These are phyloP conservation scores for Ceratina australensis DNA, from an alignment of 1,140 invertebrate genomes.

Conservation along the genomic window DNA sequence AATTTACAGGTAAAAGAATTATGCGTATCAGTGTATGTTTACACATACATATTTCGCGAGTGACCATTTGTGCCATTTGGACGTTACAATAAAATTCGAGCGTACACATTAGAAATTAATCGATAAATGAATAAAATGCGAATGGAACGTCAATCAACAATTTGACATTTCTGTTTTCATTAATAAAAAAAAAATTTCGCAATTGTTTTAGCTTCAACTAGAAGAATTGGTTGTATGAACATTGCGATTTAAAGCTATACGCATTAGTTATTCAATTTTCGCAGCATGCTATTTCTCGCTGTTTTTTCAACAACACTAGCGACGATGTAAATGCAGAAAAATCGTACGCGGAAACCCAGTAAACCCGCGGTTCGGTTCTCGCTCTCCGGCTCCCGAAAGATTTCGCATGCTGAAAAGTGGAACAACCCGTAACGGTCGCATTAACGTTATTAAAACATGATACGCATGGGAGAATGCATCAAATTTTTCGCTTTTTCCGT, in stretches of 20 bases:
- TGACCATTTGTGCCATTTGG: too few species aligned
- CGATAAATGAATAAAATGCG: too few species aligned
- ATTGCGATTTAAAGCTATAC: neutral
- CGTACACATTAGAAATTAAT: too few species aligned
- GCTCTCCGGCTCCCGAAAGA: neutral
- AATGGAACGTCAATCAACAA: too few species aligned
- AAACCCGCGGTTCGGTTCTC: neutral
- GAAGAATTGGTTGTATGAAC: too few species aligned
- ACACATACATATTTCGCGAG: too few species aligned
- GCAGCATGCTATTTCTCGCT: neutral
- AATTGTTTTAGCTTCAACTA: too few species aligned
- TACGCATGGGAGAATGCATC: neutral
- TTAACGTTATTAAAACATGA: conserved; percentile 7
- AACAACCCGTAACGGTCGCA: neutral
- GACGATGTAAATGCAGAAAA: neutral
- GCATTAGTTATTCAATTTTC: neutral
- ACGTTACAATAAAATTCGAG: too few species aligned
- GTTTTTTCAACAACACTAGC: neutral
- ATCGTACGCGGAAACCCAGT: neutral
- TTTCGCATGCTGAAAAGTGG: neutral
- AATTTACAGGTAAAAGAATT: too few species aligned
- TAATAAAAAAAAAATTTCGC: too few species aligned
- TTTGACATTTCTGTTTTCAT: too few species aligned
- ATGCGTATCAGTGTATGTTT: too few species aligned
- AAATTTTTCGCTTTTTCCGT: neutral